Percentiles rank a stretch among this genome's conserved stretches.
Conservation (phyloP, 2,113 vertebrate species). For the Brevimyrus niger region DNA sequence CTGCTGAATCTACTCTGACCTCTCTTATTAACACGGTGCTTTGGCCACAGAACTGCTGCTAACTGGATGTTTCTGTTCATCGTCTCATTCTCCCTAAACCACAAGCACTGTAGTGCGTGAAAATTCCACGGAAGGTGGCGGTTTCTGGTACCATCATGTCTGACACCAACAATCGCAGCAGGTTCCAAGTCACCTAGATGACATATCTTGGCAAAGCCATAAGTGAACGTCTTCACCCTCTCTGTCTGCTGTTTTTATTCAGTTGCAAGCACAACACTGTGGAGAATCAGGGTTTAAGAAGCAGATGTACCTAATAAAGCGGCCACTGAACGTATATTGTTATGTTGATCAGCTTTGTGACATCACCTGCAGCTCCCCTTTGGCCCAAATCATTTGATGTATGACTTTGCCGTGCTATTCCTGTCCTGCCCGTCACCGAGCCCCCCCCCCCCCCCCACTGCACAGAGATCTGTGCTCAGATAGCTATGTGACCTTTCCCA, state of each 20-base stretch:
- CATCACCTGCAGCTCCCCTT: constrained; percentile 34
- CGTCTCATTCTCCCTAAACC: not conserved
- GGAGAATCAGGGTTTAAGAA: not conserved
- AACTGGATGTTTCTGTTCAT: not conserved
- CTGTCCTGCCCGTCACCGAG: constrained; percentile 45
- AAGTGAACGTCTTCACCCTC: not conserved
- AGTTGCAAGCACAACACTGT: not conserved
- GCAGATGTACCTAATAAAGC: not conserved
- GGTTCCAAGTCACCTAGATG: not conserved
- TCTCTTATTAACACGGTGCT: not conserved
- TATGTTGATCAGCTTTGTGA: constrained; percentile 28
- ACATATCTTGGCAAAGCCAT: not conserved
- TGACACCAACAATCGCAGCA: not conserved
- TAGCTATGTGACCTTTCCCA: constrained; percentile 50
- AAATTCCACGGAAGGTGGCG: not conserved
- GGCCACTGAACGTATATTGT: not conserved
- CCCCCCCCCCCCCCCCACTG: constrained; percentile 35
- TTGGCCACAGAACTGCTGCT: not conserved
- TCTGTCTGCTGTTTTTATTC: not conserved
- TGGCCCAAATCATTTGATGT: constrained; percentile 50
- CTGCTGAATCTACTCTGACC: not conserved
- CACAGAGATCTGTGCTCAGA: constrained; percentile 24
- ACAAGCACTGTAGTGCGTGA: not conserved
- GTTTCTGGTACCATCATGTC: not conserved
- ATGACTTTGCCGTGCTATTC: constrained; percentile 62